phyloP scores from a whole-genome alignment of 1,140 invertebrate genomes.

The Goniozus legneri region DNA sequence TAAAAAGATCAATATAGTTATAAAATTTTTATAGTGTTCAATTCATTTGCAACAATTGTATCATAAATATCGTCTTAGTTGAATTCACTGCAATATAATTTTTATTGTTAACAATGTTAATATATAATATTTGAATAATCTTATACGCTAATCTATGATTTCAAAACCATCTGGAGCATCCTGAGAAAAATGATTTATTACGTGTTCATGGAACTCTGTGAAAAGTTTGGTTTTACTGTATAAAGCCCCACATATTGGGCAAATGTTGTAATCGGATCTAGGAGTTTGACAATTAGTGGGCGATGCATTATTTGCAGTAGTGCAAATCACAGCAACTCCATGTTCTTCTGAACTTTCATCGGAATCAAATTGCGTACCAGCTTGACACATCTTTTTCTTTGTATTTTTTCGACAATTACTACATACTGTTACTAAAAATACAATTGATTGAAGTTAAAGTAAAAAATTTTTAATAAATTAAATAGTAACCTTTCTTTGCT shows the following conservation, averaged over 20 bases:
- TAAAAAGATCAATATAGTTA: conserved; percentile 5
- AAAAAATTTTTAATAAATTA: conserved; percentile 1
- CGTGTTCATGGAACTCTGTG: conserved; percentile 51
- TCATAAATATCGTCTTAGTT: no score
- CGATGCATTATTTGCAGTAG: no score
- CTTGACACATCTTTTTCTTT: conserved; percentile 39
- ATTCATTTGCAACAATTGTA: no score
- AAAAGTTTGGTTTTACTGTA: conserved; percentile 36
- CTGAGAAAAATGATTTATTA: conserved; percentile 49
- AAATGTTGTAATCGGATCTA: conserved; percentile 35
- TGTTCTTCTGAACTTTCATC: conserved; percentile 38
- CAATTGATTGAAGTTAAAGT: not conserved
- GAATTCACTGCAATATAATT: no score
- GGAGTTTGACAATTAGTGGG: conserved; percentile 11
- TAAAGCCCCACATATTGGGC: conserved; percentile 51
- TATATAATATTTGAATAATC: no score
- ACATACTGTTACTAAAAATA: conserved; percentile 32
- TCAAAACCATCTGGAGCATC: conserved; percentile 27
- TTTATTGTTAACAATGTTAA: no score
- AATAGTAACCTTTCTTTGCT: conserved; percentile 37
- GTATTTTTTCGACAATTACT: conserved; percentile 36
- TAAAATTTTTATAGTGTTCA: no score
- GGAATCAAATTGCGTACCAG: conserved; percentile 40
- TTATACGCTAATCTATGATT: conserved; percentile 26
- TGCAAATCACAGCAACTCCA: no score